Evolutionary conservation across 2,888 invertebrate species (phyloP).

Genomic region (Cordilura impudica): DNA sequence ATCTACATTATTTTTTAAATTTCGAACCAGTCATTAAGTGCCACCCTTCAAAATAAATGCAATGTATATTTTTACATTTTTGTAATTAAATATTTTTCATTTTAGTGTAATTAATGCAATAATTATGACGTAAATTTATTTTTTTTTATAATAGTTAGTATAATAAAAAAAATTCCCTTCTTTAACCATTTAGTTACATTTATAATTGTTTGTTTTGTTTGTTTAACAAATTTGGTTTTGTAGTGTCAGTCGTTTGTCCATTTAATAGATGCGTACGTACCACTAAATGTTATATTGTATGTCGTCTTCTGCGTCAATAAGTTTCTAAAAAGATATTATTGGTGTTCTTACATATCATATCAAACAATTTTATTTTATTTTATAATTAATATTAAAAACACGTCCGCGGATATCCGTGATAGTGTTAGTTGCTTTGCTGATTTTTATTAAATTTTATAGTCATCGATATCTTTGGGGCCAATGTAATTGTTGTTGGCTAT

Average conservation of each 20-base stretch:
- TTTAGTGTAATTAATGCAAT: conserved; percentile 5
- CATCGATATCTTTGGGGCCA: conserved; percentile 18
- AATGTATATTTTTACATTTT: background rate
- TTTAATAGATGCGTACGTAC: background rate
- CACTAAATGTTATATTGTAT: background rate
- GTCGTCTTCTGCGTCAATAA: background rate
- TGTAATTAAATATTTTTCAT: conserved; percentile 18
- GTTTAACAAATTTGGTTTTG: background rate
- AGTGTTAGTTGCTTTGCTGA: background rate
- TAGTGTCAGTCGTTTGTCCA: background rate
- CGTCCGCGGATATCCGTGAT: conserved; percentile 58
- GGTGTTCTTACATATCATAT: no score
- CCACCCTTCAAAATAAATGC: no score
- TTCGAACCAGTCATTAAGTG: no score
- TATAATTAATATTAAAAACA: conserved; percentile 32
- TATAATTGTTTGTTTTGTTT: background rate
- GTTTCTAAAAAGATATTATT: background rate
- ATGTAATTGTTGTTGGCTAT: conserved; percentile 31
- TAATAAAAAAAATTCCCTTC: background rate
- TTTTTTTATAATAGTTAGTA: background rate
- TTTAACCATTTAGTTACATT: background rate
- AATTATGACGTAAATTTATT: conserved; percentile 15
- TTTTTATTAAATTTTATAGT: background rate
- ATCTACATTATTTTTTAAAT: no score
- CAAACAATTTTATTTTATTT: background rate